A percentile compares a stretch with the other conserved stretches of the same genome.
phyloP scores from a whole-genome alignment of 1,140 invertebrate genomes.

The Anastatus disparis region DNA sequence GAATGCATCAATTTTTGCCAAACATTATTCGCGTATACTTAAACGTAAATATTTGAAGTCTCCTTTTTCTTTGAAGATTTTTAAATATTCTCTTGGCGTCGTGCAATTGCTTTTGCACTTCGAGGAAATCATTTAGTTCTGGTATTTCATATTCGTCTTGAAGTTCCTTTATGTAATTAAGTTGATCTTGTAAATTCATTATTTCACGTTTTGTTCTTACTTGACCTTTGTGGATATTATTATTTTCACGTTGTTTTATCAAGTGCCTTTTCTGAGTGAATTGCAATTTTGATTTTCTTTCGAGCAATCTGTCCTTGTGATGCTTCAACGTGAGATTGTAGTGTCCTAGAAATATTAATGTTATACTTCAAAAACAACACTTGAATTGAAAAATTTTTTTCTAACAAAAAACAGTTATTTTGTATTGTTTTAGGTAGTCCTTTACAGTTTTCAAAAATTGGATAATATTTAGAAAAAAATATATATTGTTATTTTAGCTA shows the following conservation, averaged over 20 bases:
- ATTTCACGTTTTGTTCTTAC: conserved; percentile 52
- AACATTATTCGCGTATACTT: too few relatives aligned
- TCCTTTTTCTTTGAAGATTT: conserved; percentile 46
- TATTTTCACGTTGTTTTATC: too few relatives aligned
- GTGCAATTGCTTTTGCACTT: conserved; percentile 64
- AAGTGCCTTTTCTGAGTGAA: conserved; percentile 56
- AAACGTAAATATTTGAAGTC: too few relatives aligned
- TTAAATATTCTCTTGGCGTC: conserved; percentile 66
- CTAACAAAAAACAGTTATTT: too few relatives aligned
- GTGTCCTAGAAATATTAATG: conserved; percentile 39
- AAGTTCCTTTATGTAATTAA: conserved; percentile 56
- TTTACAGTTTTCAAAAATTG: too few relatives aligned
- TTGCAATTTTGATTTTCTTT: conserved; percentile 59
- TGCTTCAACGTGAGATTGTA: conserved; percentile 60
- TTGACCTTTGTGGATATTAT: too few relatives aligned
- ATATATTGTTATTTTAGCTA: too few relatives aligned
- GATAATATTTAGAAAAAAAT: too few relatives aligned
- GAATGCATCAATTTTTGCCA: too few relatives aligned
- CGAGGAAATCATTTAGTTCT: conserved; percentile 69
- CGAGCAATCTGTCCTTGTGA: conserved; percentile 64
- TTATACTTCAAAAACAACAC: neutral
- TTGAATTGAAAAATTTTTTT: neutral
- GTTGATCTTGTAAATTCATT: conserved; percentile 50
- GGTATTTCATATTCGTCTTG: conserved; percentile 62
- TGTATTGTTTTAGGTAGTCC: too few relatives aligned